phyloP scores from a whole-genome alignment of 2,888 invertebrate species.

The Nephrotoma appendiculata region DNA sequence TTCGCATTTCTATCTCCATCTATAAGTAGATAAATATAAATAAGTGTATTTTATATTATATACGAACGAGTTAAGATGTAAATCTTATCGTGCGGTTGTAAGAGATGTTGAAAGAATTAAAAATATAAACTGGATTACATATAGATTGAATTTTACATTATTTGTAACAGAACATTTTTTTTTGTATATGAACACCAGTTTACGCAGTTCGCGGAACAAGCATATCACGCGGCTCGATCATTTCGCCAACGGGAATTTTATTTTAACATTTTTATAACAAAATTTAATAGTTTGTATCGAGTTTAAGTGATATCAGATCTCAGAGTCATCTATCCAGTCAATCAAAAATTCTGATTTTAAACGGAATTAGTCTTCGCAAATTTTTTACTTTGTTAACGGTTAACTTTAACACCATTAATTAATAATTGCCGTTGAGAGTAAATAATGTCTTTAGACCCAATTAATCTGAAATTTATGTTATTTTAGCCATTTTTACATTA shows the following conservation, averaged over 20 bases:
- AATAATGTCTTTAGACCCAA: too few relatives aligned
- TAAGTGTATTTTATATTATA: neutral
- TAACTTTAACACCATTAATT: too few relatives aligned
- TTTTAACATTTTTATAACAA: neutral
- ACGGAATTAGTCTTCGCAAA: too few relatives aligned
- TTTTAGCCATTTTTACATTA: too few relatives aligned
- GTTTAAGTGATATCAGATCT: neutral
- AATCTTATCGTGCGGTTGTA: neutral
- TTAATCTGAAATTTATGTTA: too few relatives aligned
- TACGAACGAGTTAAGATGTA: neutral
- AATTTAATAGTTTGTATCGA: neutral
- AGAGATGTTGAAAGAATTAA: neutral
- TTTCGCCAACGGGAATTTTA: neutral
- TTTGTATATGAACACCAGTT: neutral
- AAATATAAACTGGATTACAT: neutral
- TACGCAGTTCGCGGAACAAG: neutral
- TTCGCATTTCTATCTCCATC: neutral
- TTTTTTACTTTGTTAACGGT: too few relatives aligned
- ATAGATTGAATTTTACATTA: neutral
- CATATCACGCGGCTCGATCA: neutral
- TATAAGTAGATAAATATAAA: neutral
- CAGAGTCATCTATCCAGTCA: too few relatives aligned
- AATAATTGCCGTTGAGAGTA: too few relatives aligned
- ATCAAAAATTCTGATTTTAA: too few relatives aligned
- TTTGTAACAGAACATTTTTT: neutral